phyloP scores from a whole-genome alignment of 2,797 vertebrate genomes.

The Sebastes iracundus region DNA sequence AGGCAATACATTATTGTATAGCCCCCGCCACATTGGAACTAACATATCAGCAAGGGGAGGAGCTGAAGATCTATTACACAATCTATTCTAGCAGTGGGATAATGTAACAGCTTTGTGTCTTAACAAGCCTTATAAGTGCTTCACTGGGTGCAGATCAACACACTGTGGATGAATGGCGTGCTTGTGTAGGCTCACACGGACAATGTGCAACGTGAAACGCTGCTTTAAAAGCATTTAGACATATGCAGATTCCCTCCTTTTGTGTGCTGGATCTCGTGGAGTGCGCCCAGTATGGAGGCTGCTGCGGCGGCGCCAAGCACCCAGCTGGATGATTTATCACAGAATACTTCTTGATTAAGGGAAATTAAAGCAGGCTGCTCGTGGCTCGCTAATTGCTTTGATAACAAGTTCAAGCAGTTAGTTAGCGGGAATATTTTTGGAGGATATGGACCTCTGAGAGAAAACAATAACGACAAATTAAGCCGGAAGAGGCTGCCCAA shows the following conservation, averaged over 20 bases:
- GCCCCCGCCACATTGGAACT: background rate
- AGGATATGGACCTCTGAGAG: slow-evolving; percentile 62
- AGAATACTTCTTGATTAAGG: slow-evolving; percentile 81
- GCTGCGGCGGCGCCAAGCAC: slow-evolving; percentile 62
- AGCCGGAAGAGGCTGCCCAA: slow-evolving; percentile 41
- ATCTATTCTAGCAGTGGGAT: slow-evolving; percentile 43
- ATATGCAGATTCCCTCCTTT: slow-evolving; percentile 59
- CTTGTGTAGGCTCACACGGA: slow-evolving; percentile 21
- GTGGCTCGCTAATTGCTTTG: slow-evolving; percentile 80
- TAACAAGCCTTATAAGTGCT: slow-evolving; percentile 43
- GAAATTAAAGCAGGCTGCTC: slow-evolving; percentile 81
- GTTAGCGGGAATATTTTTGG: slow-evolving; percentile 68
- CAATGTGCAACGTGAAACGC: slow-evolving; percentile 50
- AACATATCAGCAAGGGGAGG: slow-evolving; percentile 4
- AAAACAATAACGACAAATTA: slow-evolving; percentile 69
- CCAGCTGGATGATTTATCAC: slow-evolving; percentile 80
- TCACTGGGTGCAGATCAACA: slow-evolving; percentile 47
- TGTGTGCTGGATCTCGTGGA: slow-evolving; percentile 58
- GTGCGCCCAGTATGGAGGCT: slow-evolving; percentile 61
- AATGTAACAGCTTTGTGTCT: slow-evolving; percentile 31
- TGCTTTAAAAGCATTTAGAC: slow-evolving; percentile 63
- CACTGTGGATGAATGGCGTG: slow-evolving; percentile 42
- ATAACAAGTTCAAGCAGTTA: slow-evolving; percentile 82
- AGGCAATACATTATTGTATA: slow-evolving; percentile 43
- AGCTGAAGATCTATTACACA: slow-evolving; percentile 44